A percentile compares a stretch with the other conserved stretches of the same genome.
Evolutionary conservation across 2,888 invertebrate species (phyloP).

Genomic region (Plagodis pulveraria): DNA sequence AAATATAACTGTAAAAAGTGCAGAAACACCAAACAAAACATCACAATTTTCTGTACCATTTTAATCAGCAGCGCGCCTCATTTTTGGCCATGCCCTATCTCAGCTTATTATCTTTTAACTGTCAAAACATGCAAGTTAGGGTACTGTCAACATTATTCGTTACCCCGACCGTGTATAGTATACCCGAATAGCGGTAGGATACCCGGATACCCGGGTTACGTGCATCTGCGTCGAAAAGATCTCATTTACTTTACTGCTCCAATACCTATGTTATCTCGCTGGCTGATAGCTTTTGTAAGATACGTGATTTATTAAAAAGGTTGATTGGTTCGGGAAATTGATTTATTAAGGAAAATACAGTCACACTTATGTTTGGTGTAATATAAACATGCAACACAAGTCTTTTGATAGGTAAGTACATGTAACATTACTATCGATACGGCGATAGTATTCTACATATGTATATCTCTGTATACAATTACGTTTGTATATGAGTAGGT

Average conservation of each 20-base stretch:
- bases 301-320: conserved; percentile 51
- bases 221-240: conserved; percentile 61
- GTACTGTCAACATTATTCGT: conserved; percentile 26
- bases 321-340: conserved; percentile 33
- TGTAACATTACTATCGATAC: too few relatives aligned
- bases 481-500: not conserved
- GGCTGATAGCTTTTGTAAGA: conserved; percentile 47
- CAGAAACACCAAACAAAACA: too few relatives aligned
- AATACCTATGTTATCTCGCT: conserved; percentile 49
- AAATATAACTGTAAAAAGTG: too few relatives aligned
- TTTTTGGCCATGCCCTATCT: conserved; percentile 5
- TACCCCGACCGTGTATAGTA: conserved; percentile 17
- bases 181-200: conserved; percentile 25
- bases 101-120: conserved; percentile 20
- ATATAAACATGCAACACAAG: conserved; percentile 2
- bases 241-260: conserved; percentile 62
- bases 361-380: too few relatives aligned
- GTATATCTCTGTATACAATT: not conserved
- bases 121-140: conserved; percentile 18
- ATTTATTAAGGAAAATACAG: conserved; percentile 12
- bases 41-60: not conserved
- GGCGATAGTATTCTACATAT: too few relatives aligned
- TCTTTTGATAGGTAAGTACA: too few relatives aligned
- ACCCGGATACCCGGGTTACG: conserved; percentile 39
- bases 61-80: not conserved